Evolutionary conservation across 2,888 invertebrate genomes (phyloP).

Genomic region (Heliothis peltigera): DNA sequence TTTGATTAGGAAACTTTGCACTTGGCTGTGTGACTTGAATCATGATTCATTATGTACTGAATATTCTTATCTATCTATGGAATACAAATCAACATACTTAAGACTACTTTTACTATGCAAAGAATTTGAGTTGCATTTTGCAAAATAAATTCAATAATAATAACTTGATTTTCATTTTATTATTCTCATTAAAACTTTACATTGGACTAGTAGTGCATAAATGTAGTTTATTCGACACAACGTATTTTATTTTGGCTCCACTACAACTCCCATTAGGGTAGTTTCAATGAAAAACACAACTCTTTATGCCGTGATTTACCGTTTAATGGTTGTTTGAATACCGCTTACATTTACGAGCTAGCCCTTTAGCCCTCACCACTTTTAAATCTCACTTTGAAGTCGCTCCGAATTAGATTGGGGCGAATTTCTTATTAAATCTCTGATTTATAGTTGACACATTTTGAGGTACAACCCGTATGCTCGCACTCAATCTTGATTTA

Average conservation of each 20-base stretch:
- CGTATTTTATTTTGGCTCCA: slow-evolving; percentile 43
- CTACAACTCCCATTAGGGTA: slow-evolving; percentile 65
- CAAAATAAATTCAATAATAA: background rate
- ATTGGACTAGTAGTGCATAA: background rate
- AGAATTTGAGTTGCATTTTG: too few relatives aligned
- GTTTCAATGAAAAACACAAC: slow-evolving; percentile 64
- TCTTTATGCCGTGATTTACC: slow-evolving; percentile 64
- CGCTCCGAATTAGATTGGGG: slow-evolving; percentile 78
- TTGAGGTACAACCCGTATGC: slow-evolving; percentile 83
- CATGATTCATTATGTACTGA: slow-evolving; percentile 49
- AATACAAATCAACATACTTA: slow-evolving; percentile 50
- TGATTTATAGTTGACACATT: slow-evolving; percentile 85
- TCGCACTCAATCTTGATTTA: slow-evolving; percentile 87
- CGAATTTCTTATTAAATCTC: slow-evolving; percentile 83
- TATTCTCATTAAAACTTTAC: background rate
- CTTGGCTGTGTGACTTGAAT: slow-evolving; percentile 57
- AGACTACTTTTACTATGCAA: too few relatives aligned
- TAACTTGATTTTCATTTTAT: background rate
- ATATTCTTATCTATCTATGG: slow-evolving; percentile 63
- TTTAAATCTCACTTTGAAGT: slow-evolving; percentile 83
- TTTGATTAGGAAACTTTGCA: slow-evolving; percentile 74
- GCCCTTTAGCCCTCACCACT: slow-evolving; percentile 69
- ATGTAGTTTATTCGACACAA: slow-evolving; percentile 28
- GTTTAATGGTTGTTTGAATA: slow-evolving; percentile 66
- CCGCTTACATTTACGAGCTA: slow-evolving; percentile 68